Conservation (phyloP, 2,888 invertebrate species). For the Ptilodon capucinus region DNA sequence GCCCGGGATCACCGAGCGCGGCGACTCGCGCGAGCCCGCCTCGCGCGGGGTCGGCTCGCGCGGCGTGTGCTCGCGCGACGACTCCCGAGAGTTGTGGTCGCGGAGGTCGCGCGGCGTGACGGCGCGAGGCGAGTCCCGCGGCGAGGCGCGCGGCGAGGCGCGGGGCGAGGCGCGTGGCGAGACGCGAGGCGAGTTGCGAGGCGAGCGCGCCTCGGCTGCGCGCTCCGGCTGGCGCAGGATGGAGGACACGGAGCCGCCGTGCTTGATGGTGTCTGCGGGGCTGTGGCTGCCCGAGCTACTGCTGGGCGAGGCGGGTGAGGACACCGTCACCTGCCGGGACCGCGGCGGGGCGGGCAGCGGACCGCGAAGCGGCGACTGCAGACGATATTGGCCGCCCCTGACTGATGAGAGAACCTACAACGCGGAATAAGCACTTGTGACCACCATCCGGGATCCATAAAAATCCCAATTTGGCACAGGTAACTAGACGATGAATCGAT, state of each 20-base stretch:
- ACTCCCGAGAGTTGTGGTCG: conserved; percentile 56
- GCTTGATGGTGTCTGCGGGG: conserved; percentile 89
- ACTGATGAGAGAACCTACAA: conserved; percentile 86
- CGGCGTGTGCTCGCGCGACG: conserved; percentile 62
- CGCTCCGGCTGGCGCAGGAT: conserved; percentile 73
- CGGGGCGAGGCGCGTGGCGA: conserved; percentile 69
- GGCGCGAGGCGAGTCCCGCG: conserved; percentile 53
- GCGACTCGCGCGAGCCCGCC: conserved; percentile 46
- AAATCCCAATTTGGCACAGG: no score
- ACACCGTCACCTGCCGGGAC: conserved; percentile 74
- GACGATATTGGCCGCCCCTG: conserved; percentile 88
- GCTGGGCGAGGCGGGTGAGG: conserved; percentile 94
- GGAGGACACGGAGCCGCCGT: conserved; percentile 78
- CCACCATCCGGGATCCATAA: no score
- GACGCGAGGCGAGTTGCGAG: conserved; percentile 64
- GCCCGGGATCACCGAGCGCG: conserved; percentile 72
- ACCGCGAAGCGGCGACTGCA: conserved; percentile 86
- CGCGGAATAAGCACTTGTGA: background rate
- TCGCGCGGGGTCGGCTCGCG: conserved; percentile 41
- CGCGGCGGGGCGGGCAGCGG: conserved; percentile 80
- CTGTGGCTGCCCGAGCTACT: conserved; percentile 92
- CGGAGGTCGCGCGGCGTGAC: conserved; percentile 35
- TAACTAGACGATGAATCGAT: no score
- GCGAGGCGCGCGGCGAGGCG: conserved; percentile 56
- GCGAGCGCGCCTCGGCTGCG: conserved; percentile 64